These are phyloP conservation scores for Mongoloraphidia duomilia DNA, from an alignment of 2,888 invertebrate genomes.

Conservation along the genomic window DNA sequence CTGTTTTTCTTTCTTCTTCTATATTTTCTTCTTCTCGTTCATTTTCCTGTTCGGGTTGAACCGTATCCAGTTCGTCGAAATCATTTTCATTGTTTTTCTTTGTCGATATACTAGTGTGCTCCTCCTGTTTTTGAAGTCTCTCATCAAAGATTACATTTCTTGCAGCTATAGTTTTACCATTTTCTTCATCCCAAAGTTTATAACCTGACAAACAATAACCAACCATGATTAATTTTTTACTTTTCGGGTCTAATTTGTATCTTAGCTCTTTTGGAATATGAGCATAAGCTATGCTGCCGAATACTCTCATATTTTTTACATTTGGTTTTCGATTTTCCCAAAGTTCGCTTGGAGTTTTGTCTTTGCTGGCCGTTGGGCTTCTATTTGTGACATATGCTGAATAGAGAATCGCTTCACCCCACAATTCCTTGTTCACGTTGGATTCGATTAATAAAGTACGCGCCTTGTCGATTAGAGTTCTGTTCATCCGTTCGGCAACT, in stretches of 20 bases:
- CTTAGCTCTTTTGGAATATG: conserved; percentile 8
- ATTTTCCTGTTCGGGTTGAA: no score
- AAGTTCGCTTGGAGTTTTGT: conserved; percentile 8
- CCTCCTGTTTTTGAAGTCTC: background rate
- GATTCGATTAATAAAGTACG: conserved; percentile 10
- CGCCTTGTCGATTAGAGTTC: conserved; percentile 9
- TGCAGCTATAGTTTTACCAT: conserved; percentile 3
- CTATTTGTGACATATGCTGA: conserved; percentile 9
- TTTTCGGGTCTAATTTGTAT: conserved; percentile 7
- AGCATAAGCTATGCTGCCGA: conserved; percentile 8
- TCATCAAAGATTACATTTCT: conserved; percentile 9
- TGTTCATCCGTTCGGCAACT: conserved; percentile 10
- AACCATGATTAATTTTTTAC: conserved; percentile 7
- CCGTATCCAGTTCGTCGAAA: no score
- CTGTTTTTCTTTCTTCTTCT: no score
- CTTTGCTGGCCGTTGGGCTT: conserved; percentile 2
- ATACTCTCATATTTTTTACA: conserved; percentile 8
- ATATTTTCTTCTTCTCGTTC: no score
- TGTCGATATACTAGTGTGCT: no score
- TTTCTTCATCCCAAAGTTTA: conserved; percentile 8
- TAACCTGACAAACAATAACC: conserved; percentile 9
- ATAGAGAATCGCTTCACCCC: conserved; percentile 8
- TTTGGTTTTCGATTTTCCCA: conserved; percentile 9
- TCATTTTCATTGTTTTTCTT: no score
- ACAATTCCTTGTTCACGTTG: conserved; percentile 7